Conservation (phyloP, 2,888 invertebrate species). For the Brassicogethes aeneus region DNA sequence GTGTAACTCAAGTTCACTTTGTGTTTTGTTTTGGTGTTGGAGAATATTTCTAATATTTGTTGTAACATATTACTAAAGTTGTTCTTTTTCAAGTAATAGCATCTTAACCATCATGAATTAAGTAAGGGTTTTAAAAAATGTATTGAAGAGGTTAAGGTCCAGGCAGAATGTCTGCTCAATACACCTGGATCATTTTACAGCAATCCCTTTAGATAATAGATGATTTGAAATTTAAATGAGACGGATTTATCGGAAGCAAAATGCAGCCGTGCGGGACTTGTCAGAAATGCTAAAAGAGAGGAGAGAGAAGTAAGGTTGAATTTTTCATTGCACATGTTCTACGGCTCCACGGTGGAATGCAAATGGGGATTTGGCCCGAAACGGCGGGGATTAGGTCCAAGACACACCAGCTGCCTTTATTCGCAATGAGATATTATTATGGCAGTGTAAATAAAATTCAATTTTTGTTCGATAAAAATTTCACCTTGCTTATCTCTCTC, state of each 20-base stretch:
- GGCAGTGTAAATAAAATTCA: constrained; percentile 27
- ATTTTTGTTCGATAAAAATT: neutral
- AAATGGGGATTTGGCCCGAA: constrained; percentile 29
- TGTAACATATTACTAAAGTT: too few relatives aligned
- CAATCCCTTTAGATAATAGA: constrained; percentile 32
- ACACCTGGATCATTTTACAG: constrained; percentile 34
- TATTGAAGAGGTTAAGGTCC: too few relatives aligned
- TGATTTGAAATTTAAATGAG: constrained; percentile 39
- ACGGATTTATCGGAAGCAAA: constrained; percentile 34
- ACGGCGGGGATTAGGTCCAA: constrained; percentile 30
- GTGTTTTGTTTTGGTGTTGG: too few relatives aligned
- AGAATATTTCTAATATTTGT: too few relatives aligned
- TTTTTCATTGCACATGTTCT: constrained; percentile 38
- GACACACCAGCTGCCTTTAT: constrained; percentile 30
- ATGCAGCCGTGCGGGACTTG: constrained; percentile 32
- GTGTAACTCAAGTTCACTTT: too few relatives aligned
- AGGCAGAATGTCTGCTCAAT: too few relatives aligned
- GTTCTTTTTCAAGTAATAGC: too few relatives aligned
- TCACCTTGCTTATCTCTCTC: too few relatives aligned
- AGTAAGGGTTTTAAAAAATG: too few relatives aligned
- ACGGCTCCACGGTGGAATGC: constrained; percentile 29
- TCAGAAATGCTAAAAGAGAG: constrained; percentile 34
- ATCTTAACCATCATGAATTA: too few relatives aligned
- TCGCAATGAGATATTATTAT: constrained; percentile 17
- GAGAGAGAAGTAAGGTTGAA: too few relatives aligned